Evolutionary conservation across 2,888 invertebrate species (phyloP).

Genomic region (Tigriopus californicus): DNA sequence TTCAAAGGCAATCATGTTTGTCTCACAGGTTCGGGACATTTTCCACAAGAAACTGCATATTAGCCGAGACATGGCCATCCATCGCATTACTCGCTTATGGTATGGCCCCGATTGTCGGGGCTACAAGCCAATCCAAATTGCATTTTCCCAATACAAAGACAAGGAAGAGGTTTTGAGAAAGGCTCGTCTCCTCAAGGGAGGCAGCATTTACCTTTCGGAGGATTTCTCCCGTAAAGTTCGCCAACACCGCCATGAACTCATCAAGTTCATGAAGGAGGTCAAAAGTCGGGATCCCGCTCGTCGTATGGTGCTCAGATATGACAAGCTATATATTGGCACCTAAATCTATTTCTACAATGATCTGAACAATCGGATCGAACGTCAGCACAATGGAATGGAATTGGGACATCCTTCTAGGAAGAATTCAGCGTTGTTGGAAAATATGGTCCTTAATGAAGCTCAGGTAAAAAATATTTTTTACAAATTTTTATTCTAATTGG

Average conservation of each 20-base stretch:
- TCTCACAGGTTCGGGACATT: constrained; percentile 5
- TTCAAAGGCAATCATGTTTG: too few relatives aligned
- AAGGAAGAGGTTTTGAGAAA: constrained; percentile 15
- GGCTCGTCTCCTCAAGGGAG: constrained; percentile 10
- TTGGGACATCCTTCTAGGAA: background rate
- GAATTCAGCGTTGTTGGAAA: background rate
- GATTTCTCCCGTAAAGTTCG: constrained; percentile 16
- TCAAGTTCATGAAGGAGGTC: constrained; percentile 16
- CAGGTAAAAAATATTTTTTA: too few relatives aligned
- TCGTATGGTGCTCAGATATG: constrained; percentile 11
- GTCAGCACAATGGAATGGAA: constrained; percentile 8
- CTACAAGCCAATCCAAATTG: constrained; percentile 11
- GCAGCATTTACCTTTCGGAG: constrained; percentile 14
- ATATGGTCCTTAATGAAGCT: background rate
- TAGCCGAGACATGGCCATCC: constrained; percentile 10
- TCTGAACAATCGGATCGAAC: constrained; percentile 1
- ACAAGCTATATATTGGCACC: constrained; percentile 15
- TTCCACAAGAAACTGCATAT: constrained; percentile 10
- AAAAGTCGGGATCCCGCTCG: constrained; percentile 11
- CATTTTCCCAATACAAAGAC: constrained; percentile 9
- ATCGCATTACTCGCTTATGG: constrained; percentile 1
- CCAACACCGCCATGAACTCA: constrained; percentile 13
- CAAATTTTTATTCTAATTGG: too few relatives aligned
- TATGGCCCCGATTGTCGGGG: constrained; percentile 15
- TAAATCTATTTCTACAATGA: constrained; percentile 15